These are phyloP conservation scores for Peromyscus nudipes DNA, from an alignment of 2,797 vertebrate species.

Conservation along the genomic window DNA sequence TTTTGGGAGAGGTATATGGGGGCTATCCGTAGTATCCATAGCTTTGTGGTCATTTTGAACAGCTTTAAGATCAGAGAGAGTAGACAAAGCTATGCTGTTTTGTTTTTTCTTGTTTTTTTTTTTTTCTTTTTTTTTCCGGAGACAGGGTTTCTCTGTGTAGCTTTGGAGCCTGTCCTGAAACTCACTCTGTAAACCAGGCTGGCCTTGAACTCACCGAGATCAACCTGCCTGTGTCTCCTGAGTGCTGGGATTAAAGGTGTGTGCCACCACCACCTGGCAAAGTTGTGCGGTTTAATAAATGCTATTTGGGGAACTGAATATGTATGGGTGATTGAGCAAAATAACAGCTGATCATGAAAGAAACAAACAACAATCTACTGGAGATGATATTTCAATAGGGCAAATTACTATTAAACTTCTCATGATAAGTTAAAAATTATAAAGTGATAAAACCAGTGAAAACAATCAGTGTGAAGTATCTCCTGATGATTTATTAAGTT, in stretches of 20 bases:
- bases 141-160: too few relatives aligned
- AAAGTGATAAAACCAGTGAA: background rate
- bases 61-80: background rate
- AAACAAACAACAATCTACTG: background rate
- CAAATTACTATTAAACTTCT: background rate
- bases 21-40: background rate
- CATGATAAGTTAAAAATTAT: background rate
- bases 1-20: background rate
- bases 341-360: background rate
- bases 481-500: slow-evolving; percentile 43
- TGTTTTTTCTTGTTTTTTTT: too few relatives aligned
- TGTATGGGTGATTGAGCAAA: background rate
- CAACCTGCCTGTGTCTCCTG: too few relatives aligned
- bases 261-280: too few relatives aligned
- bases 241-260: too few relatives aligned
- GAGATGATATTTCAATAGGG: background rate
- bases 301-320: background rate
- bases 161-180: too few relatives aligned
- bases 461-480: background rate
- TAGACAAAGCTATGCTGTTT: background rate
- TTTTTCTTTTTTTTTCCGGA: too few relatives aligned
- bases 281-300: background rate
- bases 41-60: background rate
- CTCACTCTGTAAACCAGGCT: too few relatives aligned
- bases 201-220: too few relatives aligned